phyloP scores from a whole-genome alignment of 2,113 vertebrate genomes.

The Illadopsis cleaveri region DNA sequence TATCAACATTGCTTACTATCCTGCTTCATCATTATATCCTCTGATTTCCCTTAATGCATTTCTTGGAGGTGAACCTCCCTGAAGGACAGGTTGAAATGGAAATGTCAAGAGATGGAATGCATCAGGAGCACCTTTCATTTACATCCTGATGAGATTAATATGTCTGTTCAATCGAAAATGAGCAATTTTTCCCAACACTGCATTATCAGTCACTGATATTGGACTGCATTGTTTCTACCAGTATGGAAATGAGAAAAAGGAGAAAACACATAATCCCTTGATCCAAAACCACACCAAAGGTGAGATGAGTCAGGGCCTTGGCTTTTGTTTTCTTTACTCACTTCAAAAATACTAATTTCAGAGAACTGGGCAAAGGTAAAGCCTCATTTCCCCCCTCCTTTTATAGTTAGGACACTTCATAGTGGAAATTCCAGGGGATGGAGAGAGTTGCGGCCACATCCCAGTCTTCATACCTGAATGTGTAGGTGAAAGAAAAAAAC shows the following conservation, averaged over 20 bases:
- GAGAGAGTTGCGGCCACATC: background rate
- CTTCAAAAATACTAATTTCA: background rate
- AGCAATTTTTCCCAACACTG: background rate
- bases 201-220: background rate
- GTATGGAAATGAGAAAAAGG: background rate
- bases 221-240: background rate
- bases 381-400: background rate
- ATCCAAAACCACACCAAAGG: background rate
- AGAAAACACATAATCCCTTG: background rate
- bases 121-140: background rate
- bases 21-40: background rate
- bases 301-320: background rate
- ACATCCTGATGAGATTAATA: background rate
- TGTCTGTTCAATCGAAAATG: background rate
- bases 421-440: background rate
- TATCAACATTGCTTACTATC: background rate
- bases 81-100: background rate
- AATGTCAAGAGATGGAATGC: background rate
- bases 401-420: background rate
- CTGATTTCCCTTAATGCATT: background rate
- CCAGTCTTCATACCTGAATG: background rate
- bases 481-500: background rate
- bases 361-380: background rate
- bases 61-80: background rate
- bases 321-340: background rate